Percentiles rank a stretch among this genome's conserved stretches.
Conservation (phyloP, 2,113 vertebrate species). For the Cyanistes caeruleus region DNA sequence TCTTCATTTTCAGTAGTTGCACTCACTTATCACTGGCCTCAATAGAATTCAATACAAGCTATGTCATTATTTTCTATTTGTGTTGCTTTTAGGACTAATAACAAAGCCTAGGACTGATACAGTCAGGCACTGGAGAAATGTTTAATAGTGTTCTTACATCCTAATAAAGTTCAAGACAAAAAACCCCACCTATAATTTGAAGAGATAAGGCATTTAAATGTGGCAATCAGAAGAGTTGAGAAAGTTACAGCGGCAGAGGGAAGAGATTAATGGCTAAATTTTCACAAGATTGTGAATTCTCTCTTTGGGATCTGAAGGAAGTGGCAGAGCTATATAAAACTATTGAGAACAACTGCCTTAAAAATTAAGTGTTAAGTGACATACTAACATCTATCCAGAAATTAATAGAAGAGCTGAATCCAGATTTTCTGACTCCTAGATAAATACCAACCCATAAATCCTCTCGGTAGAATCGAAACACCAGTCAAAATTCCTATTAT, state of each 20-base stretch:
- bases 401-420: background rate
- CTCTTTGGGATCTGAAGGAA: background rate
- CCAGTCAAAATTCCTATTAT: background rate
- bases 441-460: background rate
- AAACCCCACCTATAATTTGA: background rate
- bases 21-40: background rate
- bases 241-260: background rate
- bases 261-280: background rate
- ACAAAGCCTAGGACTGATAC: background rate
- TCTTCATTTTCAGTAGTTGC: background rate
- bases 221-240: background rate
- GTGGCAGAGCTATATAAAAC: background rate
- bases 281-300: background rate
- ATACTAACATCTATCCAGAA: background rate
- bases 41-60: background rate
- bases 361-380: background rate
- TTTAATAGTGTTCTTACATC: background rate
- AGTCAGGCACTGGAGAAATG: background rate
- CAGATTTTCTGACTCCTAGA: background rate
- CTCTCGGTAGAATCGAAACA: background rate
- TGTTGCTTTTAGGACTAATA: background rate
- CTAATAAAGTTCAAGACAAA: background rate
- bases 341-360: background rate
- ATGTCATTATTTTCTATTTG: background rate
- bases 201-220: background rate